These are phyloP conservation scores for Ciconia maguari DNA, from an alignment of 2,113 vertebrate species.

Conservation along the genomic window DNA sequence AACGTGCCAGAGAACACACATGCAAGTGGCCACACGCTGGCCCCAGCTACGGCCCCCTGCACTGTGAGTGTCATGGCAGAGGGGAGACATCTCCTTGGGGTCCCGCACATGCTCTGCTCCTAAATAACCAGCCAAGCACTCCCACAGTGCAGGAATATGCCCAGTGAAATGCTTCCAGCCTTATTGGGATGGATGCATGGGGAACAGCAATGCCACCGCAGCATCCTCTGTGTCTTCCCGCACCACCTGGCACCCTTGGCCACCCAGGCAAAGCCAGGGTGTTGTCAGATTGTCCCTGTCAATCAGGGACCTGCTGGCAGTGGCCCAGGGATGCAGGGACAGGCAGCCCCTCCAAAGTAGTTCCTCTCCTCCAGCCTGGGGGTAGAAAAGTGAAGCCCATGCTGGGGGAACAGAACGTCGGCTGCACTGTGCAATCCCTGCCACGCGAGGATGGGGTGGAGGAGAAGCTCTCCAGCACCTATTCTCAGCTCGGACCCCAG, in stretches of 20 bases:
- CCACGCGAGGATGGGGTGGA: fast-evolving
- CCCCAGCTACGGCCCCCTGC: fast-evolving
- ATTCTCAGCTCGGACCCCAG: background rate
- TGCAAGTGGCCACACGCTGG: background rate
- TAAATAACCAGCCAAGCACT: background rate
- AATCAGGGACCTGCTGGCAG: background rate
- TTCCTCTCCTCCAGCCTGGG: background rate
- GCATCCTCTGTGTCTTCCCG: background rate
- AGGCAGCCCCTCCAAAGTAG: background rate
- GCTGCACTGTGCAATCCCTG: background rate
- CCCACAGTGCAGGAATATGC: background rate
- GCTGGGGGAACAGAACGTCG: fast-evolving
- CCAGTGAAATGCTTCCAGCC: background rate
- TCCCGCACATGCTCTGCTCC: background rate
- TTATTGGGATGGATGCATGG: fast-evolving
- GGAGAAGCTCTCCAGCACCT: background rate
- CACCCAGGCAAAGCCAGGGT: background rate
- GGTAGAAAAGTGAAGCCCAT: background rate
- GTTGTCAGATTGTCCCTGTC: background rate
- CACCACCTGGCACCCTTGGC: background rate
- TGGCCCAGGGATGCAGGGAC: background rate
- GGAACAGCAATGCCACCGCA: background rate
- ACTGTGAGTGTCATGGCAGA: background rate
- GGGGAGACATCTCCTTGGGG: background rate
- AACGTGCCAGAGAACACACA: background rate